Evolutionary conservation across 2,113 vertebrate genomes (phyloP).

Genomic region (Oryzias javanicus): DNA sequence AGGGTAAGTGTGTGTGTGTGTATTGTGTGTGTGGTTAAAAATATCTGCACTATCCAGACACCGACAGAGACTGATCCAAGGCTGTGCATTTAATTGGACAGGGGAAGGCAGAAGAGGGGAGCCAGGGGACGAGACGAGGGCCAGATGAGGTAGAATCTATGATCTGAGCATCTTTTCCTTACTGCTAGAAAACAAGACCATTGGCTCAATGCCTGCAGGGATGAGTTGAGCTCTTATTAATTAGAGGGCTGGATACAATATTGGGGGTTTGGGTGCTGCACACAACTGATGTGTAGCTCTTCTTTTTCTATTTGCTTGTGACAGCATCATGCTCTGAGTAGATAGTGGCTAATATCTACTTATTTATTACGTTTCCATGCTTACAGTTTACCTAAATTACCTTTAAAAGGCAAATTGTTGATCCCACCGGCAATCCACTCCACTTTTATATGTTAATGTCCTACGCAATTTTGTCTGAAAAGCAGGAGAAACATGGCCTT

Average conservation of each 20-base stretch:
- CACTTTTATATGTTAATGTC: constrained; percentile 40
- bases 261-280: constrained; percentile 18
- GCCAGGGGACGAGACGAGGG: constrained; percentile 45
- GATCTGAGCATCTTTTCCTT: constrained; percentile 48
- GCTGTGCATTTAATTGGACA: constrained; percentile 64
- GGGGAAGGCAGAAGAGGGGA: constrained; percentile 41
- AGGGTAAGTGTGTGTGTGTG: constrained; percentile 12
- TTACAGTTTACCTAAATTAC: background rate
- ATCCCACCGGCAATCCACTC: constrained; percentile 25
- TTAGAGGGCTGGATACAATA: constrained; percentile 47
- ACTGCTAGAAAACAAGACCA: constrained; percentile 47
- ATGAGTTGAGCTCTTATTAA: constrained; percentile 46
- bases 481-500: constrained; percentile 13
- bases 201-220: constrained; percentile 45
- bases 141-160: constrained; percentile 56
- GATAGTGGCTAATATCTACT: background rate
- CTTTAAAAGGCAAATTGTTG: no score
- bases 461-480: constrained; percentile 36
- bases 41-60: constrained; percentile 55
- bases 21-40: constrained; percentile 14
- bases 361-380: background rate
- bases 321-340: background rate
- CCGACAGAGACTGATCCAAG: constrained; percentile 30
- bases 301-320: constrained; percentile 6
- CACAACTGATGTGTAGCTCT: constrained; percentile 17